phyloP scores from a whole-genome alignment of 2,888 invertebrate genomes.

The Euspilapteryx auroguttella region DNA sequence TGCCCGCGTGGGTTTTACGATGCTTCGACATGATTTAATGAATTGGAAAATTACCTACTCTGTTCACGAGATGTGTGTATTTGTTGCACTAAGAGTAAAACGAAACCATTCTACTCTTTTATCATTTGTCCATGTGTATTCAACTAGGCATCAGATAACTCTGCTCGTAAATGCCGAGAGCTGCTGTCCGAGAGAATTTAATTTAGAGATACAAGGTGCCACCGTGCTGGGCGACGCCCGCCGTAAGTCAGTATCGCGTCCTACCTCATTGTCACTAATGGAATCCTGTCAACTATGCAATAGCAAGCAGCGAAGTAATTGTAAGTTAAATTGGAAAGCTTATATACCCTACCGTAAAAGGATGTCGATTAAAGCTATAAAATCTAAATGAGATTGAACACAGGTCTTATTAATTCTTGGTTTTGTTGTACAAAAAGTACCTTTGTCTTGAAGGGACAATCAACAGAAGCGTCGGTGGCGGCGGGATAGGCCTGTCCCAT shows the following conservation, averaged over 20 bases:
- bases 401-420: background rate
- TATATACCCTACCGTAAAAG: conserved; percentile 1
- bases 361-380: conserved; percentile 1
- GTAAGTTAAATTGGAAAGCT: conserved; percentile 2
- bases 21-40: conserved; percentile 45
- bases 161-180: conserved; percentile 9
- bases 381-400: background rate
- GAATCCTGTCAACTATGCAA: conserved; percentile 13
- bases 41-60: conserved; percentile 44
- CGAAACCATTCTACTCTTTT: conserved; percentile 7
- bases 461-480: conserved; percentile 2
- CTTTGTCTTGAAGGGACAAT: conserved; percentile 1
- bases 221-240: conserved; percentile 15
- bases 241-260: conserved; percentile 18
- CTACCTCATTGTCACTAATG: conserved; percentile 19
- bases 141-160: conserved; percentile 17
- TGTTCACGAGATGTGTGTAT: too few relatives aligned
- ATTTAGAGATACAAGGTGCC: conserved; percentile 21
- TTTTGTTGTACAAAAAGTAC: background rate
- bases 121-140: conserved; percentile 14
- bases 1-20: conserved; percentile 48
- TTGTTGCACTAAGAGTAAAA: conserved; percentile 3
- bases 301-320: conserved; percentile 1
- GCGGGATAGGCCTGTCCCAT: background rate
- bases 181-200: conserved; percentile 13